Base-by-base conservation (phyloP, 2,797 vertebrate genomes). In the Chaenodraco wilsoni region DNA sequence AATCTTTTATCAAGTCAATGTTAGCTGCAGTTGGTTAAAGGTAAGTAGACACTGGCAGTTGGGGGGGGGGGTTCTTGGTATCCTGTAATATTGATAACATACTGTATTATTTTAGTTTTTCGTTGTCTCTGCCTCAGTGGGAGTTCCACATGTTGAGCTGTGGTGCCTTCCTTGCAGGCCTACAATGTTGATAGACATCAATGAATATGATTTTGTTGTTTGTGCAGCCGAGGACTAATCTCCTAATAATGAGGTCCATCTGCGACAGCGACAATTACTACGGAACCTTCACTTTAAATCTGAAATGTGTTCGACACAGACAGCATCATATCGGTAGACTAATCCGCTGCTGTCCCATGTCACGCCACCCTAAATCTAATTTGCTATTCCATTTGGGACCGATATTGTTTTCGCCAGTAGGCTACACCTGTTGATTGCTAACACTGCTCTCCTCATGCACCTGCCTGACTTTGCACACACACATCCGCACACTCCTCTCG, bases 391-490 rank as follows among this genome's bases (percentile, higher is more conserved):
- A 87, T 89, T 91, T 79, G 78, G 76, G 84, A 69, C 73, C 45
- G 72, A 82, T 87, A 74, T 88, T 81, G 73, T 78, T 58, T 79
- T 65, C 83, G 69, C 73, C 67, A 43, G 60, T 73, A 23, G 23
- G 23, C 23, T 23, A 68, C 86, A 93, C 92, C 91, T 93, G 91
- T 92, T 90, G 89, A 90, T 85, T 88, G 83, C 84, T 76, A 84
- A 84, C 81, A 16, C 74, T 49, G 80, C 78, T 79, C 73, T 79
- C 67, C 73, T 74, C 61, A 9, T 50, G 37, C 72, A 74, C 65
- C 17, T 51, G 31, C 49, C 69, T 82, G 50, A 60, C 14, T 0
- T 15, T 13, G 17, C 48, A 62, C 62, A n/a, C 54, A 56, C 23
- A 56, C 23, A 46, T 44, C 62, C 66, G 55, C 49, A 74, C 64